phyloP scores from a whole-genome alignment of 2,888 invertebrate genomes.

The Dasysyrphus albostriatus region DNA sequence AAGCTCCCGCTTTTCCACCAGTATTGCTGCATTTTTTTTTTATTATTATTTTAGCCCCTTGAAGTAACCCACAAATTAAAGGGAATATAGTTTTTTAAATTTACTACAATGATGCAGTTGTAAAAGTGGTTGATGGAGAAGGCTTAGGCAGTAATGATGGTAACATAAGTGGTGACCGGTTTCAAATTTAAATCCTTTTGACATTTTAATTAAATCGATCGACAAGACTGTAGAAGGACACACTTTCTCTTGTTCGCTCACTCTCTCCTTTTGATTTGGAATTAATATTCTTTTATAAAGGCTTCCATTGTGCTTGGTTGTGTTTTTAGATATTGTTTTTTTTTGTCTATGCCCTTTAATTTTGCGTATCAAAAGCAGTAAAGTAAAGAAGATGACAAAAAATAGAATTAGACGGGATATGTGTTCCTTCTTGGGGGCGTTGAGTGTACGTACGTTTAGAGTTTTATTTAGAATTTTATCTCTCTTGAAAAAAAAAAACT shows the following conservation, averaged over 20 bases:
- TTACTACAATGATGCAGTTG: conserved; percentile 27
- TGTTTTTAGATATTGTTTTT: conserved; percentile 16
- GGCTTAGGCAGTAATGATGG: not conserved
- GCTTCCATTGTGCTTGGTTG: conserved; percentile 13
- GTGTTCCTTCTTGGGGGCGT: conserved; percentile 13
- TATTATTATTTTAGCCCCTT: too few species aligned
- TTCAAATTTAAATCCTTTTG: conserved; percentile 51
- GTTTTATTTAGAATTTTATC: conserved; percentile 1
- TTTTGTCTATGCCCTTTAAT: conserved; percentile 1
- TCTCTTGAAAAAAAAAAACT: not conserved
- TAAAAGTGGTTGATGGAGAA: not conserved
- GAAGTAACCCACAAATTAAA: conserved; percentile 1
- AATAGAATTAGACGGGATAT: not conserved
- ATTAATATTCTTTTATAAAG: conserved; percentile 41
- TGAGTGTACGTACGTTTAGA: not conserved
- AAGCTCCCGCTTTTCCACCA: not conserved
- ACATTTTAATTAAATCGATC: conserved; percentile 56
- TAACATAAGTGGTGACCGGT: not conserved
- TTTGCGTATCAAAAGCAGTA: conserved; percentile 14
- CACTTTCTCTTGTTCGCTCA: conserved; percentile 1
- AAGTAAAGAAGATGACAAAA: not conserved
- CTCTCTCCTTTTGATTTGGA: conserved; percentile 9
- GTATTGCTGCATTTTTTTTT: not conserved
- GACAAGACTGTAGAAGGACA: conserved; percentile 24
- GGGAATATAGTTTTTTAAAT: conserved; percentile 11